Evolutionary conservation across 1,140 invertebrate genomes (phyloP).

Genomic region (Nylanderia fulva): DNA sequence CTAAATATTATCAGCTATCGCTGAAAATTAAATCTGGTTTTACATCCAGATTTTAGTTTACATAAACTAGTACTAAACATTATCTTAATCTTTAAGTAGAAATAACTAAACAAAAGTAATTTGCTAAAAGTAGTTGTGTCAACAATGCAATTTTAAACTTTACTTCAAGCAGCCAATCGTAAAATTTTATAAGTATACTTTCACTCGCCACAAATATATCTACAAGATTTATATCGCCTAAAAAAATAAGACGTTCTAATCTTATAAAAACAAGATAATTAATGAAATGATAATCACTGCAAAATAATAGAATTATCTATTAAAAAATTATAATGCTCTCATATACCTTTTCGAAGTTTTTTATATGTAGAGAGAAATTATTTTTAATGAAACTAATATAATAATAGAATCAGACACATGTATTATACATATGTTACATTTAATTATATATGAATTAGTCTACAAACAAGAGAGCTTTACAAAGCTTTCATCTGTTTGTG

Average conservation of each 20-base stretch:
- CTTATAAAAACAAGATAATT: not conserved
- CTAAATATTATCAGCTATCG: not conserved
- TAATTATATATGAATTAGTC: not conserved
- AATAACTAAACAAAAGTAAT: not conserved
- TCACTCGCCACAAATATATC: not conserved
- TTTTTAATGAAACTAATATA: not conserved
- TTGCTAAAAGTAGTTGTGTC: not conserved
- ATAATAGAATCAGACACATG: not conserved
- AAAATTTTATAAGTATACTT: constrained; percentile 22
- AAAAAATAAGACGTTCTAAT: not conserved
- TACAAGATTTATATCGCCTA: constrained; percentile 14
- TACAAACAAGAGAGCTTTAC: not conserved
- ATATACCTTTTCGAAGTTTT: not conserved
- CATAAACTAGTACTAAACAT: not conserved
- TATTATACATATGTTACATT: not conserved
- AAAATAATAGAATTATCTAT: not conserved
- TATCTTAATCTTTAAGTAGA: not conserved
- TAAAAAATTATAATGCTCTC: not conserved
- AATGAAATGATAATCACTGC: not conserved
- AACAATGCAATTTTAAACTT: constrained; percentile 26
- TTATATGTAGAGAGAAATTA: not conserved
- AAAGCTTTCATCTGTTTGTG: not conserved
- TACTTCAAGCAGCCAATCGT: constrained; percentile 7
- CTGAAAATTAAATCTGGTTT: not conserved
- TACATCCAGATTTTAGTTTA: not conserved